Percentiles rank a stretch among this genome's conserved stretches.
phyloP scores from a whole-genome alignment of 1,140 invertebrate genomes.

The Andricus grossulariae region DNA sequence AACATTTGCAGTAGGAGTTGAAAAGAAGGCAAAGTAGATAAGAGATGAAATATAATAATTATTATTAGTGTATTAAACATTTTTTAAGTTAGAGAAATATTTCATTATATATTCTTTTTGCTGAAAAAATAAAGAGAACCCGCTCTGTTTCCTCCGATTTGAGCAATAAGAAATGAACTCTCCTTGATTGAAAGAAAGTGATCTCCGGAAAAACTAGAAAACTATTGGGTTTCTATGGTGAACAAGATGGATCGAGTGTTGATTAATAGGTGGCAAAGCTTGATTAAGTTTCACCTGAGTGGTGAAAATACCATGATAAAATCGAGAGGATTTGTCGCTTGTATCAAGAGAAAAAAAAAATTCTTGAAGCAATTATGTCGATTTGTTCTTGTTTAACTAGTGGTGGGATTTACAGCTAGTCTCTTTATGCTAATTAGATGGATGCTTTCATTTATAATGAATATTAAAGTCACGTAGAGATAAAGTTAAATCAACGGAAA shows the following conservation, averaged over 20 bases:
- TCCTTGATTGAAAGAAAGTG: constrained; percentile 20
- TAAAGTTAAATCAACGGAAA: no score
- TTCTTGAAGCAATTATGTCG: background rate
- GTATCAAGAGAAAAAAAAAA: constrained; percentile 7
- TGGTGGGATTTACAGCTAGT: background rate
- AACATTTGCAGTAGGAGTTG: background rate
- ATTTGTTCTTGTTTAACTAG: constrained; percentile 18
- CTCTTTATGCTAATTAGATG: constrained; percentile 16
- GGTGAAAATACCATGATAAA: constrained; percentile 11
- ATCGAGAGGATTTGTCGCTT: constrained; percentile 18
- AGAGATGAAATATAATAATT: background rate
- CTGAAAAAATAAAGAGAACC: no score
- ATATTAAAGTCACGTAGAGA: no score
- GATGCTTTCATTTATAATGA: no score
- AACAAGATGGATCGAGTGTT: background rate
- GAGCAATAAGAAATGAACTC: background rate
- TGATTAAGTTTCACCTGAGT: constrained; percentile 23
- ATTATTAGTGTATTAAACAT: no score
- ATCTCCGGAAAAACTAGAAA: background rate
- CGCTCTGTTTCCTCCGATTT: background rate
- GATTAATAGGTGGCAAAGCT: background rate
- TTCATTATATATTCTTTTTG: no score
- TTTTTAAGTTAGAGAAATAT: no score
- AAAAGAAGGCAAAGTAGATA: background rate
- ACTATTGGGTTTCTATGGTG: background rate